Evolutionary conservation across 1,140 invertebrate genomes (phyloP), one percentile per base, ranked within the genome.

Genomic region (Diabrotica undecimpunctata): DNA sequence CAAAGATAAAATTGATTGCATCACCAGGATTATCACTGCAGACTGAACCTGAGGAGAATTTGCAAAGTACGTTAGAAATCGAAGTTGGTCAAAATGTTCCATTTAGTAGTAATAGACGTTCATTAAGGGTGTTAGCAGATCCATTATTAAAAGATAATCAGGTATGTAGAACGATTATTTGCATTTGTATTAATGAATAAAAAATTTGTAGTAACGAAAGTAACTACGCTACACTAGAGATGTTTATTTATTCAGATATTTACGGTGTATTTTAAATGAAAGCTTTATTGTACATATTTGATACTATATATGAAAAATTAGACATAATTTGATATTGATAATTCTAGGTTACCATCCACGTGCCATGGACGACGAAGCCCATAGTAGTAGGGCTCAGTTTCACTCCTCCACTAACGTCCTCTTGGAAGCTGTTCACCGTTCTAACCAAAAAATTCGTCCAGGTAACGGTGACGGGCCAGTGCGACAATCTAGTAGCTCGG

Each of bases 391-490:
- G 83, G 0, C 78, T 97, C 2, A 86, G 89, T 71, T 95, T 97
- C 79, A 84, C 88, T 3, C 87, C 92, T 7, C 93, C 94, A 2
- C 87, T 97, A 73, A 86, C 86, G 69, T 86, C 90, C 0, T 84
- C 84, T 7, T 90, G 92, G 81, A 88, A 90, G 66, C 81, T 97
- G 4, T 88, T 94, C 62, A 95, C 94, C 0, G 90, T 90, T 7
- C 87, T 90, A 66, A 85, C 87, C 14, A 85, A 89, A 70, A 94
- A 95, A 80, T 93, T 92, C 72, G 72, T 94, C 5, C 88, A 93
- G 78, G 85, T 94, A 10, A 85, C 87, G 2, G 84, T 95, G 6
- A 87, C 86, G 64, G 90, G 89, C 8, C 81, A 78, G 41, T 75
- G 70, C 57, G 73, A 76, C 10, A 66, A 65, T 55, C 59, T 79